Evolutionary conservation across 2,797 vertebrate species (phyloP), one percentile per base, ranked within the genome.

Genomic region (Agapornis canus): DNA sequence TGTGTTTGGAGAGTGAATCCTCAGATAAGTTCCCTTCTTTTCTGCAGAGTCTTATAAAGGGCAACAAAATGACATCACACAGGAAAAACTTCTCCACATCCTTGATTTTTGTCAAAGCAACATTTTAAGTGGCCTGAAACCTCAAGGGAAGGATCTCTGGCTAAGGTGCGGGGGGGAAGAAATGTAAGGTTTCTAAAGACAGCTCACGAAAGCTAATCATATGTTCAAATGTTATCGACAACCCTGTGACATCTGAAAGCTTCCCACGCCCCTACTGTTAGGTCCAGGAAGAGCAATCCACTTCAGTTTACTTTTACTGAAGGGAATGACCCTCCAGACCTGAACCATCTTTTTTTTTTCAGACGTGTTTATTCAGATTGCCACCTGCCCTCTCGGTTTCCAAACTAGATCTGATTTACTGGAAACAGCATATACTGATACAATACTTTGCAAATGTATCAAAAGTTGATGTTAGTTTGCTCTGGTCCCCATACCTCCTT

Each of bases 51-150:
- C 95, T 98, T 98, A 98, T 98, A 98, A 98, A 98, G 97, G 94
- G 92, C 89, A 95, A 96, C 88, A 21, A 90, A 68, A 82, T 98
- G 98, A 98, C 97, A 97, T 97, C 97, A 98, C 97, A 97, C 98
- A 98, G 97, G 97, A 97, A 97, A 97, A 96, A 94, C 89, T 92
- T 95, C 94, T 97, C 97, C 98, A 98, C 97, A 98, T 97, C 97
- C 97, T 98, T 96, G 97, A 94, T 97, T 98, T 96, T 97, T 97
- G 97, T 95, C 96, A 98, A 96, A 97, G 97, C 90, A 97, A 95
- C 96, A 97, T 97, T 96, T 96, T 96, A 96, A 98, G 95, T 93
- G 76, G 86, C 92, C 94, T 9, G 42, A 97, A 97, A 97, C 94
- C 96, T 96, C 96, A 96, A 95, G 96, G 96, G 97, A 96, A 90